A percentile compares a stretch with the other conserved stretches of the same genome.
Conservation (phyloP, 37 sponge, comb jelly and placozoan species). For the Amphimedon queenslandica region DNA sequence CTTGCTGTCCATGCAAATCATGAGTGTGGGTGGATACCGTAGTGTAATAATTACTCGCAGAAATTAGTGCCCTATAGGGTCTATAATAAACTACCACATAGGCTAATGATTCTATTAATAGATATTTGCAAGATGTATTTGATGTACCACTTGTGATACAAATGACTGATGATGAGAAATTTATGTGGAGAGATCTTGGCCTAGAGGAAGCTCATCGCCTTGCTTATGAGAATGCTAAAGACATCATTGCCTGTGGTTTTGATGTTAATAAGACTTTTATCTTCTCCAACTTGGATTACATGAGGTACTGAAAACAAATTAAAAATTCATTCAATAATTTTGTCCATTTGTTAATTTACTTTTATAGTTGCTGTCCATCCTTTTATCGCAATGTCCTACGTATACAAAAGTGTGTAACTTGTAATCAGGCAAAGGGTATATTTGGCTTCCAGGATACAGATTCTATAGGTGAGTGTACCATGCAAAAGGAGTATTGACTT, state of each 20-base stretch:
- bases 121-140: conserved; percentile 98
- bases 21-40: no score
- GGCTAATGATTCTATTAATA: conserved; percentile 11
- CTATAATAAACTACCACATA: no score
- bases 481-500: not conserved
- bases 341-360: no score
- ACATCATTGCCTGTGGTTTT: conserved; percentile 98
- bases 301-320: no score
- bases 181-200: conserved; percentile 91
- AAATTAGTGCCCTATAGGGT: no score
- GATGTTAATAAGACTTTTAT: conserved; percentile 96
- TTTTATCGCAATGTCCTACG: conserved; percentile 81
- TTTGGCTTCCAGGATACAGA: conserved; percentile 95
- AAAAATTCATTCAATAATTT: no score
- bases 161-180: conserved; percentile 99
- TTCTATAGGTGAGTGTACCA: conserved; percentile 88
- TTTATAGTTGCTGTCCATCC: conserved; percentile 36
- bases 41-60: no score
- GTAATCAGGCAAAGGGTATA: conserved; percentile 95
- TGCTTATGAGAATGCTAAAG: conserved; percentile 94
- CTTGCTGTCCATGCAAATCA: no score
- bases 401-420: conserved; percentile 92
- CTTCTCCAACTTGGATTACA: conserved; percentile 96
- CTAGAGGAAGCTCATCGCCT: conserved; percentile 89
- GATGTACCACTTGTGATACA: conserved; percentile 98